Evolutionary conservation across 2,113 vertebrate genomes (phyloP).

Genomic region (Passer domesticus): DNA sequence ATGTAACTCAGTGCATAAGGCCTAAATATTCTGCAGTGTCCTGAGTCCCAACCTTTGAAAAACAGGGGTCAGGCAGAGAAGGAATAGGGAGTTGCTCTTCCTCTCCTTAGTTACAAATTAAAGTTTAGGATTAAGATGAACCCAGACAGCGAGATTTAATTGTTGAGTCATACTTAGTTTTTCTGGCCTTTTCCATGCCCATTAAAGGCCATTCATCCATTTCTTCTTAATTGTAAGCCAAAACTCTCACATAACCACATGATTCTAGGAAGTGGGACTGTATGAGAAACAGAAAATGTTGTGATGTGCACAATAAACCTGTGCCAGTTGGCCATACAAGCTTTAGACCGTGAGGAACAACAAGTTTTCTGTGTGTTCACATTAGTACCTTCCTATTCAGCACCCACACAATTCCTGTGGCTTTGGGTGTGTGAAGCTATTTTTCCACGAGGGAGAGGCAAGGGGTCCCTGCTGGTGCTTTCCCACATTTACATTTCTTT

Average conservation of each 20-base stretch:
- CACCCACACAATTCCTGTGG: conserved; percentile 66
- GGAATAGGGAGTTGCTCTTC: not conserved
- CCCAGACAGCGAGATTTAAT: not conserved
- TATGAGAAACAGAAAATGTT: conserved; percentile 11
- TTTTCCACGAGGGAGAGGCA: conserved; percentile 21
- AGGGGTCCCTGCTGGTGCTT: conserved; percentile 38
- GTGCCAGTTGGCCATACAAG: not conserved
- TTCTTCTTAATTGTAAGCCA: not conserved
- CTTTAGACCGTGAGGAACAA: not conserved
- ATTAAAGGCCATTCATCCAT: not conserved
- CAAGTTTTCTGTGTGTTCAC: conserved; percentile 30
- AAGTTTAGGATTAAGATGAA: not conserved
- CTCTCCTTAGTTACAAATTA: not conserved
- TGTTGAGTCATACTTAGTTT: not conserved
- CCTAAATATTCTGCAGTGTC: not conserved
- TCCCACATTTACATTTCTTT: conserved; percentile 56
- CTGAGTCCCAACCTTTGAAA: not conserved
- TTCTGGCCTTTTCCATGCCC: not conserved
- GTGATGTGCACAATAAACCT: not conserved
- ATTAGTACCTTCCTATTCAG: conserved; percentile 58
- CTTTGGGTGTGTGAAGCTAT: conserved; percentile 59
- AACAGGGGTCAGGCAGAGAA: not conserved
- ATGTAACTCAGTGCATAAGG: not conserved
- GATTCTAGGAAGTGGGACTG: conserved; percentile 22
- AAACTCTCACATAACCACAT: not conserved